Conservation (phyloP, 2,113 vertebrate species). For the Xyliphius kryptos region DNA sequence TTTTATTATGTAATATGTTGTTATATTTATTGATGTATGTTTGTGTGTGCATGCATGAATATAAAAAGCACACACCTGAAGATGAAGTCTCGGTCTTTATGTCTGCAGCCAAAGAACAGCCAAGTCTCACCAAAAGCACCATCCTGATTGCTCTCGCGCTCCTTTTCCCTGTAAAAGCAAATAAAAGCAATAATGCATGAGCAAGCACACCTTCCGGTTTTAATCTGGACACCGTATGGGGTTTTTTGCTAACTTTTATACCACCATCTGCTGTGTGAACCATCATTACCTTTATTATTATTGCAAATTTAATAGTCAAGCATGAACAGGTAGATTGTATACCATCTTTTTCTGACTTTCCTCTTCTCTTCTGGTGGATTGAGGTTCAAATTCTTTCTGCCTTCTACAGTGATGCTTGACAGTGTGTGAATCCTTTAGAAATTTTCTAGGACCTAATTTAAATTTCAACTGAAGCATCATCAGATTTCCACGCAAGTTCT, state of each 20-base stretch:
- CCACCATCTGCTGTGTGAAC: not conserved
- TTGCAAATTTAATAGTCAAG: conserved; percentile 37
- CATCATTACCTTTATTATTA: not conserved
- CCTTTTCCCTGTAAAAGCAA: conserved; percentile 57
- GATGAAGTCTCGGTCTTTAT: conserved; percentile 78
- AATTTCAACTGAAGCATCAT: too few species aligned
- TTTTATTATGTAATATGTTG: too few species aligned
- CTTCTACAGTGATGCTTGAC: too few species aligned
- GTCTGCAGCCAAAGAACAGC: conserved; percentile 91
- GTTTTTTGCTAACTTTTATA: not conserved
- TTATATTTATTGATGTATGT: too few species aligned
- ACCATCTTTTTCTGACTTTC: not conserved
- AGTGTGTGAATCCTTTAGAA: too few species aligned
- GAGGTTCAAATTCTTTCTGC: too few species aligned
- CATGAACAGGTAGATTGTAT: not conserved
- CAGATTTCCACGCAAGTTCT: too few species aligned
- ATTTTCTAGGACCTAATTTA: too few species aligned
- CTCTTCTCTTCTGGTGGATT: not conserved
- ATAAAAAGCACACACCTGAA: too few species aligned
- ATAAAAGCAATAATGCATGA: too few species aligned
- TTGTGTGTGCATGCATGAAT: too few species aligned
- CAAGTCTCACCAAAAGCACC: conserved; percentile 76
- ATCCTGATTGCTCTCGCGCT: conserved; percentile 63
- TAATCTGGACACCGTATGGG: conserved; percentile 2
- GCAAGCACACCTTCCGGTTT: not conserved